These are phyloP conservation scores for Sebastes oblongus DNA, from an alignment of 2,797 vertebrate genomes.

Conservation along the genomic window DNA sequence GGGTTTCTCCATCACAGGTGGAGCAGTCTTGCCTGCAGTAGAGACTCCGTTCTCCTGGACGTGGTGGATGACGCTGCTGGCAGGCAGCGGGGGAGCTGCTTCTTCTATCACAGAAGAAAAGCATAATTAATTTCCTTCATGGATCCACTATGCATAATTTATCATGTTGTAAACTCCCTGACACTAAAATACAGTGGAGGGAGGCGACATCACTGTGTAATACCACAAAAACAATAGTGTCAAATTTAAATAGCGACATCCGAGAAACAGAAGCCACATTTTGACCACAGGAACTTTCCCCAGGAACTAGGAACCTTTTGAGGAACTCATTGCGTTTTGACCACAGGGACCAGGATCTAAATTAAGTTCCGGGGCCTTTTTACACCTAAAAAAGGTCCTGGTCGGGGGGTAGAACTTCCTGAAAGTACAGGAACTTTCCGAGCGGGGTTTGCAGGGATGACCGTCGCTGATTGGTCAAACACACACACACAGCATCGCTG, in stretches of 20 bases:
- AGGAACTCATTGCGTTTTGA: too few species aligned
- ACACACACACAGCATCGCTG: fast-evolving
- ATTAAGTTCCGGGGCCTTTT: too few species aligned
- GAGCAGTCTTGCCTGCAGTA: slow-evolving; percentile 71
- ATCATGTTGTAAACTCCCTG: neutral
- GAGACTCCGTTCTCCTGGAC: slow-evolving; percentile 86
- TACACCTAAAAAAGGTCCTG: too few species aligned
- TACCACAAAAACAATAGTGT: slow-evolving; percentile 1
- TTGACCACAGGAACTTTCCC: too few species aligned
- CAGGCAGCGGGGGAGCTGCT: slow-evolving; percentile 77
- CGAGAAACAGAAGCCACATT: neutral
- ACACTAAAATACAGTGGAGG: neutral
- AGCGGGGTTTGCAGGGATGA: too few species aligned
- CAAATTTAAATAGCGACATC: neutral
- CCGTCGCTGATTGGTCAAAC: too few species aligned
- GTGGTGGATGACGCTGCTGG: slow-evolving; percentile 82
- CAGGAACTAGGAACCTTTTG: too few species aligned
- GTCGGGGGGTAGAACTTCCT: too few species aligned
- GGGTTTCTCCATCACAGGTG: slow-evolving; percentile 85
- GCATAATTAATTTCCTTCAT: neutral
- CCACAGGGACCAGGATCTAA: too few species aligned
- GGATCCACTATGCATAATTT: neutral
- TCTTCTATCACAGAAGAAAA: slow-evolving; percentile 68
- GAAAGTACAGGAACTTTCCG: too few species aligned
- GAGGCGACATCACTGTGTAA: neutral